Percentiles rank a stretch among this genome's conserved stretches.
These are phyloP conservation scores for Drosophila algonquin DNA, from an alignment of 2,888 invertebrate genomes.

Conservation along the genomic window DNA sequence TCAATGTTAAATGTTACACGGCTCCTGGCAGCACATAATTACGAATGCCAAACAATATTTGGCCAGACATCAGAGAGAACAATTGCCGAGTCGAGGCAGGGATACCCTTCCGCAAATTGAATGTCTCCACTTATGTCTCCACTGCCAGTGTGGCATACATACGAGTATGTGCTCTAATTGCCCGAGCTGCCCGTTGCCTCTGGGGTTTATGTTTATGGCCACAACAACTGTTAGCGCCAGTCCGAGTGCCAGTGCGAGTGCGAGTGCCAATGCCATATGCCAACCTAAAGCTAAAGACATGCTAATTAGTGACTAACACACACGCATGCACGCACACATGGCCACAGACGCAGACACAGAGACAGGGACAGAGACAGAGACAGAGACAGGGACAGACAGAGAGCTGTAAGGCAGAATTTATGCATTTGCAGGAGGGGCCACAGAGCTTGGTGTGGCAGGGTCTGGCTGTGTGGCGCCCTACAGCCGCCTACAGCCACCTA, in stretches of 20 bases:
- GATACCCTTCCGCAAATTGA: conserved; percentile 1
- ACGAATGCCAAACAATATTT: conserved; percentile 55
- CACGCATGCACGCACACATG: conserved; percentile 19
- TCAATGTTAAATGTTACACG: conserved; percentile 36
- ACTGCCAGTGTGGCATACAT: conserved; percentile 9
- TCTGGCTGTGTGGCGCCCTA: conserved; percentile 30
- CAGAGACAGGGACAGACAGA: conserved; percentile 3
- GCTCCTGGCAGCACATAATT: conserved; percentile 61
- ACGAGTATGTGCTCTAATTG: conserved; percentile 5
- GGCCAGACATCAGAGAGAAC: conserved; percentile 46
- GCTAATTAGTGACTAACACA: conserved; percentile 71
- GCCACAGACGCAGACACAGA: conserved; percentile 20
- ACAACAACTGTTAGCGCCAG: conserved; percentile 52
- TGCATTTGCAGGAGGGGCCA: conserved; percentile 67
- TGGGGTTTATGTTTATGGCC: conserved; percentile 27
- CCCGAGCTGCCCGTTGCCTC: neutral
- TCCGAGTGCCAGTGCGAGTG: conserved; percentile 38
- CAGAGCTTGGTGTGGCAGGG: conserved; percentile 52
- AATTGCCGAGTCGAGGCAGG: conserved; percentile 3
- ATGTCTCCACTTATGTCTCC: neutral
- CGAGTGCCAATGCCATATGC: conserved; percentile 68
- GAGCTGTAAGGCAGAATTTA: conserved; percentile 61
- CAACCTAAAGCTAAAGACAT: conserved; percentile 75
- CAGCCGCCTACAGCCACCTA: conserved; percentile 52
- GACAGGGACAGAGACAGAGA: neutral